Evolutionary conservation across 2,113 vertebrate genomes (phyloP), one percentile per base, ranked within the genome.

Genomic region (Tragulus kanchil): DNA sequence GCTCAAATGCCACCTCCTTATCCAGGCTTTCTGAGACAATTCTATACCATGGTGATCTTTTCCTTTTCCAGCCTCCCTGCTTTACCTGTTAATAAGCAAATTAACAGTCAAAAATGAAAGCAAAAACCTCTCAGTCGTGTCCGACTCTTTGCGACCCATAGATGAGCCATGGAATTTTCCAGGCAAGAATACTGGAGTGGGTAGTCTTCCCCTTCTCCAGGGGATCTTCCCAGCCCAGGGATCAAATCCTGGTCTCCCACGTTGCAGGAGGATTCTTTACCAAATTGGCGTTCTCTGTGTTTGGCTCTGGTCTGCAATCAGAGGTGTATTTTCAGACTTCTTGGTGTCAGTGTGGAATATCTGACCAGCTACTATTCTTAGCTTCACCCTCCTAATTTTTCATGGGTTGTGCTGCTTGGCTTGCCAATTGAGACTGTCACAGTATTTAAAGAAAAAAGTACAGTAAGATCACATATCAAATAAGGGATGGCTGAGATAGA

Each of bases 41-140:
- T 28, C 54, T 42, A n/a, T 19, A 14, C n/a, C 62, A 21, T 0
- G 0, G 10, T 0, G 15, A 56, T 15, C 17, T 3, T 23, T 23
- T 8, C 17, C 31, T 84, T 52, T 6, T 36, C 77, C 28, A 6
- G 10, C 7, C n/a, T 36, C 65, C 45, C 1, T 15, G 16, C 10
- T 75, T 62, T 5, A 8, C 42, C 9, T 36, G 65, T 50, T 45
- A 6, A 11, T 15, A 12, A 75, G 56, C 48, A 26, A 6, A 21
- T 16, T 9, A 75, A 50, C 26, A 28, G 52, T 31, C 59, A 36
- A 36, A 36, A 36, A 36, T 36, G 36, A 36, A 36, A 36, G 36
- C 36, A 36, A 36, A 36, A 36, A 36, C 36, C 36, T 36, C 36
- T 36, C 36, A 36, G 36, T 36, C 36, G 36, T 36, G 36, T 36